A percentile compares a stretch with the other conserved stretches of the same genome.
These are phyloP conservation scores for Diarsia rubi DNA, from an alignment of 2,888 invertebrate genomes.

Conservation along the genomic window DNA sequence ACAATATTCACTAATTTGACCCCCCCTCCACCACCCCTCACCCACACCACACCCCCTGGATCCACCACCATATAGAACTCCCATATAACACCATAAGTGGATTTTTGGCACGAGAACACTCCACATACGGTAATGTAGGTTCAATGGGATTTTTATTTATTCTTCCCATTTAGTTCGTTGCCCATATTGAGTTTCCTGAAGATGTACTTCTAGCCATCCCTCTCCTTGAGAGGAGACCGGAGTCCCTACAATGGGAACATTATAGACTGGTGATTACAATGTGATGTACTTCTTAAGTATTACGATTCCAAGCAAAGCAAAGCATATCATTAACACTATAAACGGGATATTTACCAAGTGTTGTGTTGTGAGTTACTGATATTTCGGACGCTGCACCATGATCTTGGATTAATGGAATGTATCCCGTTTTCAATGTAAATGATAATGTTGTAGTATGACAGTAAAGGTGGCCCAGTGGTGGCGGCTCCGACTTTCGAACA, in stretches of 20 bases:
- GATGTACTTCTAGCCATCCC: not conserved
- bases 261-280: no score
- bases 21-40: not conserved
- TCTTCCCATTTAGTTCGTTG: slow-evolving; percentile 24
- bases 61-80: slow-evolving; percentile 23
- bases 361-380: no score
- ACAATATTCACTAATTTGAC: slow-evolving; percentile 74
- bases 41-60: not conserved
- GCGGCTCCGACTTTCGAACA: no score
- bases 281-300: not conserved
- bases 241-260: no score
- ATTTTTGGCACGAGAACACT: slow-evolving; percentile 62
- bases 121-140: slow-evolving; percentile 56
- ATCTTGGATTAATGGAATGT: no score
- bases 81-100: slow-evolving; percentile 64
- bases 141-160: slow-evolving; percentile 58
- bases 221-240: no score
- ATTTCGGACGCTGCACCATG: no score
- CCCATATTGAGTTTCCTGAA: not conserved
- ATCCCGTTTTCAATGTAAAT: no score
- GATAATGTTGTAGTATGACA: no score
- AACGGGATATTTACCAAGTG: no score
- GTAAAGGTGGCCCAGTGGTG: no score
- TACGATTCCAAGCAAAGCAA: not conserved
- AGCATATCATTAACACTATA: no score